Percentiles rank a stretch among this genome's conserved stretches.
Evolutionary conservation across 2,888 invertebrate genomes (phyloP).

Genomic region (Nymphalis c-album): DNA sequence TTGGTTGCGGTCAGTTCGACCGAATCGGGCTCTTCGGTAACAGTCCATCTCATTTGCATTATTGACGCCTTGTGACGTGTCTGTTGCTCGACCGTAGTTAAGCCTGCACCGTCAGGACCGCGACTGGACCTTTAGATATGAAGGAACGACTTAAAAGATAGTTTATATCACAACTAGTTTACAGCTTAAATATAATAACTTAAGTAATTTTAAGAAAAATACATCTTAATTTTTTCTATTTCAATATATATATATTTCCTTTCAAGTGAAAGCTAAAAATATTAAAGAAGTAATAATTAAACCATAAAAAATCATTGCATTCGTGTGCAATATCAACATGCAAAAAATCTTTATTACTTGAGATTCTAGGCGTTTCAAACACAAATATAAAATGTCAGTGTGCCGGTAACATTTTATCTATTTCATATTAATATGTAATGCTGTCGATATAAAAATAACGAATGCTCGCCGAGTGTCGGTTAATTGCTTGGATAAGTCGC

Average conservation of each 20-base stretch:
- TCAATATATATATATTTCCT: no score
- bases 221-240: no score
- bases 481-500: conserved; percentile 1
- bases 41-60: background rate
- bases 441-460: conserved; percentile 3
- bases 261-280: no score
- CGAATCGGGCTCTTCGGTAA: background rate
- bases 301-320: background rate
- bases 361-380: background rate
- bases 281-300: background rate
- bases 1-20: background rate
- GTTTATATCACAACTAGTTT: no score
- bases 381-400: background rate
- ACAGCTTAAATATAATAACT: no score
- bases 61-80: no score
- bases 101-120: no score
- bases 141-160: no score
- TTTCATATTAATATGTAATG: conserved; percentile 9
- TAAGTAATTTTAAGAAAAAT: no score
- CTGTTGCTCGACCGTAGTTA: no score
- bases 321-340: background rate
- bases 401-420: background rate
- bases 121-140: no score
- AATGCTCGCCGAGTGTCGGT: background rate
- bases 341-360: no score